A percentile compares a stretch with the other conserved stretches of the same genome.
Evolutionary conservation across 2,113 vertebrate genomes (phyloP).

Genomic region (Noturus placidus): DNA sequence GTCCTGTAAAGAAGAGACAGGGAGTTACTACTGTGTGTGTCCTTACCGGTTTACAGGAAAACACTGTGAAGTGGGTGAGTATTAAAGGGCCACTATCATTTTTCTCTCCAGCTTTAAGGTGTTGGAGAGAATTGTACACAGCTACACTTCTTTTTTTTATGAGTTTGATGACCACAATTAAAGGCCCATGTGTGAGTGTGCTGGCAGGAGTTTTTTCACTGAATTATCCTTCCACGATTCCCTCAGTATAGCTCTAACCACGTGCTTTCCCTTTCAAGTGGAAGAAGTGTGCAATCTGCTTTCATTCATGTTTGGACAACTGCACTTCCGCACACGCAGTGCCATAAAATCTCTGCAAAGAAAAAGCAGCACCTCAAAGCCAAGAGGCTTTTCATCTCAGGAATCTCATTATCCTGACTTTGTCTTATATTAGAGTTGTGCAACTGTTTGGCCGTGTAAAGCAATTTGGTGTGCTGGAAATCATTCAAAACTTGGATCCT

Average conservation of each 20-base stretch:
- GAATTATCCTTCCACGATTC: conserved; percentile 3
- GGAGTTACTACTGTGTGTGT: conserved; percentile 87
- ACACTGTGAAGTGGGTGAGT: conserved; percentile 94
- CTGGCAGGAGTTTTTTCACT: conserved; percentile 7
- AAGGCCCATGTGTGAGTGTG: background rate
- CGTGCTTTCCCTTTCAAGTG: conserved; percentile 30
- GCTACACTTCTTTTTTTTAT: background rate
- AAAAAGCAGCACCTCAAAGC: conserved; percentile 44
- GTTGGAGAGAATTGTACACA: conserved; percentile 10
- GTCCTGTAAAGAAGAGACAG: conserved; percentile 84
- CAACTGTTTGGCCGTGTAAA: conserved; percentile 52
- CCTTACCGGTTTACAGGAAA: conserved; percentile 93
- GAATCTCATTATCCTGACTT: conserved; percentile 44
- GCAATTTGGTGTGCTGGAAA: conserved; percentile 45
- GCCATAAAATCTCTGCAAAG: conserved; percentile 35
- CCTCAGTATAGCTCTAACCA: background rate
- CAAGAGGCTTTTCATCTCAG: conserved; percentile 47
- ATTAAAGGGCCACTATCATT: background rate
- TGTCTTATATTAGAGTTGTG: conserved; percentile 50
- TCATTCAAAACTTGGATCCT: conserved; percentile 44
- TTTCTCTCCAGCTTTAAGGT: background rate
- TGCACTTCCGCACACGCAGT: conserved; percentile 31
- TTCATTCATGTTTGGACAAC: conserved; percentile 48
- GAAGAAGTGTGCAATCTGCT: conserved; percentile 39
- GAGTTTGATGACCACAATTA: conserved; percentile 17